Base-by-base conservation (phyloP, 2,888 invertebrate genomes). In the Eurytoma californica region DNA sequence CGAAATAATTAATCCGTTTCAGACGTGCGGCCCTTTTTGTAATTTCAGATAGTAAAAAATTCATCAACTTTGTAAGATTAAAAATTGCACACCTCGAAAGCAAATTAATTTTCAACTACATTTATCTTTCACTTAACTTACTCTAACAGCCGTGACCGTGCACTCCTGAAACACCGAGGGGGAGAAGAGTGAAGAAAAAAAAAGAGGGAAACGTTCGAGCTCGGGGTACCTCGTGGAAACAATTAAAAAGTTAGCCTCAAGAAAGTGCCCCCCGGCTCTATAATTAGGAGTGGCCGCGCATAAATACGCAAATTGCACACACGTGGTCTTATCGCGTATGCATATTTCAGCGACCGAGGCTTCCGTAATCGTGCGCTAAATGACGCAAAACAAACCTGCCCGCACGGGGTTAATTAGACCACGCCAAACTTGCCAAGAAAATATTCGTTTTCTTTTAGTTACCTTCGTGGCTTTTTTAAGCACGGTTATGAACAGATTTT, bases 301-400 rank as follows among this genome's bases (percentile, higher is more conserved):
- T 58, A 58, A 39, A 51, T 58, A 47, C 39, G 69, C 58, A 63
- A 63, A 63, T 63, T 55, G 24, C 55, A 28, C 47, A 51, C 60
- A 51, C 72, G 18, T n/a, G 53, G 47, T 28, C 49, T 58, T 39
- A 51, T 68, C 68, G 61, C 68, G 14, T 58, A 57, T 77, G 65
- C 70, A 70, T 70, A 70, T 70, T 70, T 65, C 24, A 77, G 65
- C 70, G 58, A 77, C 65, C 57, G 66, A 60, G 60, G 47, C 61
- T 76, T 55, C 53, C 66, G 66, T 72, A 77, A 76, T 76, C 69
- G 68, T 69, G 66, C 77, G 77, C 72, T 77, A 72, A 77, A 72
- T 53, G 77, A 61, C 61, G 58, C 30, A 51, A 77, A 76, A 69
- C 53, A 30, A 24, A 39, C 47, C 24, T 30, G 73, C 53, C 39